phyloP scores from a whole-genome alignment of 92 coral and sea anemone genomes.

The Plumapathes pennacea region DNA sequence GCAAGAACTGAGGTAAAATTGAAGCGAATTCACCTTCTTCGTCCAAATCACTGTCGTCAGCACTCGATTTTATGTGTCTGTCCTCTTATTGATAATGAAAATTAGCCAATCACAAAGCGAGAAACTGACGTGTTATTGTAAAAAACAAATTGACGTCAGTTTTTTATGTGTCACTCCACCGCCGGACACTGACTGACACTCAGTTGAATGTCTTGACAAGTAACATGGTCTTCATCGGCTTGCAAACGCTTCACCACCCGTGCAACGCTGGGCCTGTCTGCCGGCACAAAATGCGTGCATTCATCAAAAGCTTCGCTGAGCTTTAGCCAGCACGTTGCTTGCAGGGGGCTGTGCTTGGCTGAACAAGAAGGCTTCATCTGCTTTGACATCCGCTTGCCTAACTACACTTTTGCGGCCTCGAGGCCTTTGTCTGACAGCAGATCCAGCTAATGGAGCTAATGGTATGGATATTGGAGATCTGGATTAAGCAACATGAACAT shows the following conservation, averaged over 20 bases:
- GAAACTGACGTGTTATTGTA: slow-evolving; percentile 60
- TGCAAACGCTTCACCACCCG: slow-evolving; percentile 5
- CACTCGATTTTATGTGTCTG: too few species aligned
- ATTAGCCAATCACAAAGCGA: slow-evolving; percentile 36
- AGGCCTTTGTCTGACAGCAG: neutral
- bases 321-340: slow-evolving; percentile 44
- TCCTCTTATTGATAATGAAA: too few species aligned
- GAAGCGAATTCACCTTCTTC: too few species aligned
- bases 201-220: slow-evolving; percentile 38
- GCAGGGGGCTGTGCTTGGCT: slow-evolving; percentile 24
- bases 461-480: slow-evolving; percentile 38
- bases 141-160: too few species aligned
- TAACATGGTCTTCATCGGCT: neutral
- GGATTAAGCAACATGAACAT: slow-evolving; percentile 54
- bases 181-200: slow-evolving; percentile 58
- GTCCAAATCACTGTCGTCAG: too few species aligned
- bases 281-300: slow-evolving; percentile 28
- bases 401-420: slow-evolving; percentile 39
- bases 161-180: slow-evolving; percentile 14
- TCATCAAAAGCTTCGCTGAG: slow-evolving; percentile 10
- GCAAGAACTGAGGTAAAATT: too few species aligned
- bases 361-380: slow-evolving; percentile 17
- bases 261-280: slow-evolving; percentile 8
- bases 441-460: slow-evolving; percentile 26
- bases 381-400: neutral